These are phyloP conservation scores for Coenonympha glycerion DNA, from an alignment of 2,888 invertebrate species.

Conservation along the genomic window DNA sequence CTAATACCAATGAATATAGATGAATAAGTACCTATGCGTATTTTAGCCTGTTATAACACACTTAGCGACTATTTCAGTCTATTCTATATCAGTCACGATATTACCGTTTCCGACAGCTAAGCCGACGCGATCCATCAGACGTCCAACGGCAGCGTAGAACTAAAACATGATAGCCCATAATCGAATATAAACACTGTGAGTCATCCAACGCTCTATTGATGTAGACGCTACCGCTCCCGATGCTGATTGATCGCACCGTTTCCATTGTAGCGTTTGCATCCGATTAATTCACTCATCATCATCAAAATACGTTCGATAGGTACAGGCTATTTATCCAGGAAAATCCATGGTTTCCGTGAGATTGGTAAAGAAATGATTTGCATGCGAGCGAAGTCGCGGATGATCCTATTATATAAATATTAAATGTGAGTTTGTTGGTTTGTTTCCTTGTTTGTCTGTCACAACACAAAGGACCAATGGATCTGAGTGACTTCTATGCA, in stretches of 20 bases:
- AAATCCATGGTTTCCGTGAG: too few species aligned
- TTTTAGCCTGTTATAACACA: conserved; percentile 35
- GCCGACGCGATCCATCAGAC: conserved; percentile 36
- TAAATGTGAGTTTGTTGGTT: too few species aligned
- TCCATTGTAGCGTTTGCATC: conserved; percentile 18
- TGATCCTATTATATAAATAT: too few species aligned
- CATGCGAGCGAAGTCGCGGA: too few species aligned
- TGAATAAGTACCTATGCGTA: background rate
- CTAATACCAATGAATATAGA: too few species aligned
- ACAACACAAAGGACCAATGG: too few species aligned
- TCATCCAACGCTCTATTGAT: conserved; percentile 38
- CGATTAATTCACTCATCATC: too few species aligned
- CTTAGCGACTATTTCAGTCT: conserved; percentile 20
- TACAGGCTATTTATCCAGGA: too few species aligned
- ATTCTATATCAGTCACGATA: conserved; percentile 12
- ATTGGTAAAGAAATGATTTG: too few species aligned
- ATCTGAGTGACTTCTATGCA: too few species aligned
- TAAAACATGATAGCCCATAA: conserved; percentile 46
- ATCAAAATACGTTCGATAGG: too few species aligned
- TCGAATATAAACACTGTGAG: conserved; percentile 58
- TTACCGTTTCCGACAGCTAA: conserved; percentile 5
- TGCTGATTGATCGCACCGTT: conserved; percentile 24
- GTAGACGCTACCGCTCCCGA: conserved; percentile 26
- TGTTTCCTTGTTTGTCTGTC: too few species aligned
- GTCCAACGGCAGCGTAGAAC: conserved; percentile 35